Evolutionary conservation across 2,888 invertebrate genomes (phyloP).

Genomic region (Xestobium rufovillosum): DNA sequence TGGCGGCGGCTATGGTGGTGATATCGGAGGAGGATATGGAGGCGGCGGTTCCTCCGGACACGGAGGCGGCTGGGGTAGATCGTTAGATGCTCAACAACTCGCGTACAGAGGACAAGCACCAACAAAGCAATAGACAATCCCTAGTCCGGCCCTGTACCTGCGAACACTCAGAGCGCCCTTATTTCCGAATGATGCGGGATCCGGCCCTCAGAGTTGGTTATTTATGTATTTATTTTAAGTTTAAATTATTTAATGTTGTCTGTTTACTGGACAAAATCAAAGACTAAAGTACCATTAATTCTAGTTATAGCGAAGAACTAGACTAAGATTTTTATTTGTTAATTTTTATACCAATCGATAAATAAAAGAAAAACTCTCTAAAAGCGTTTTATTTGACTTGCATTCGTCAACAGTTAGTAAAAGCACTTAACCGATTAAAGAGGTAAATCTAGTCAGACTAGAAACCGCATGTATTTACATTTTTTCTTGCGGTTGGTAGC

Average conservation of each 20-base stretch:
- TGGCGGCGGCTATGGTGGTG: slow-evolving; percentile 50
- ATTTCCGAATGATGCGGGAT: slow-evolving; percentile 23
- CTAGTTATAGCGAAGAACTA: slow-evolving; percentile 31
- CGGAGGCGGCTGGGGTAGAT: slow-evolving; percentile 67
- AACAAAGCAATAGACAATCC: slow-evolving; percentile 37
- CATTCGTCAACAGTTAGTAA: no score
- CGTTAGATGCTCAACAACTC: slow-evolving; percentile 65
- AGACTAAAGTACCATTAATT: slow-evolving; percentile 33
- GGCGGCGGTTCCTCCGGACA: slow-evolving; percentile 55
- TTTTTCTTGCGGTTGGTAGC: no score
- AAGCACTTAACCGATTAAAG: no score
- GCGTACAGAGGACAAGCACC: slow-evolving; percentile 66
- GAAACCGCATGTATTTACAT: no score
- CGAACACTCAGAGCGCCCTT: slow-evolving; percentile 33
- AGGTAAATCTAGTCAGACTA: no score
- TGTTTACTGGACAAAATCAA: slow-evolving; percentile 24
- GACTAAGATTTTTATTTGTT: slow-evolving; percentile 33
- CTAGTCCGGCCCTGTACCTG: slow-evolving; percentile 39
- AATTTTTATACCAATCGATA: slow-evolving; percentile 35
- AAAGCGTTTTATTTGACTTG: no score
- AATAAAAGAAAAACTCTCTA: no score
- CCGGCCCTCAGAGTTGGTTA: slow-evolving; percentile 23
- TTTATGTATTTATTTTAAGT: slow-evolving; percentile 35
- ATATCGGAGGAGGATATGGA: slow-evolving; percentile 42
- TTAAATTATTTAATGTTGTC: slow-evolving; percentile 19